Conservation (phyloP, 2,888 invertebrate genomes). For the Operophtera brumata region DNA sequence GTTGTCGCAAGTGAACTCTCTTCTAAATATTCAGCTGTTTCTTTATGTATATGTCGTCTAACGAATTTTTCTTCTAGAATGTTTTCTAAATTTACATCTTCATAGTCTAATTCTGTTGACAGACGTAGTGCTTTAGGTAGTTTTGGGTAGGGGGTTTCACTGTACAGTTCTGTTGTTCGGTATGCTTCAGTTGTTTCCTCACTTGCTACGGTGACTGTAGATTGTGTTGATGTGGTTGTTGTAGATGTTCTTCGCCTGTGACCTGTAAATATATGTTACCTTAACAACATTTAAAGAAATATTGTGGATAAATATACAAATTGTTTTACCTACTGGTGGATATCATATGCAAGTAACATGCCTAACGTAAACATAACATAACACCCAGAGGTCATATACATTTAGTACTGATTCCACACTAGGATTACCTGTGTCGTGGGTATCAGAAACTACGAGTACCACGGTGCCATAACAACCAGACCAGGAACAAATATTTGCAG, state of each 20-base stretch:
- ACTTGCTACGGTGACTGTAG: constrained; percentile 50
- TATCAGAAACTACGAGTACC: too few relatives aligned
- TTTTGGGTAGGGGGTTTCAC: constrained; percentile 24
- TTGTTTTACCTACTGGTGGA: too few relatives aligned
- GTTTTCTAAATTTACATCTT: constrained; percentile 67
- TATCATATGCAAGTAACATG: too few relatives aligned
- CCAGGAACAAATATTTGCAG: too few relatives aligned
- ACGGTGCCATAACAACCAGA: too few relatives aligned
- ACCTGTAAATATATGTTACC: constrained; percentile 45
- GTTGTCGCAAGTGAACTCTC: constrained; percentile 59
- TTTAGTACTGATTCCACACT: too few relatives aligned
- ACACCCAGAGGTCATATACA: too few relatives aligned
- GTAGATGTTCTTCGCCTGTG: constrained; percentile 75
- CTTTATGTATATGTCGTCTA: constrained; percentile 62
- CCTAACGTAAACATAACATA: too few relatives aligned
- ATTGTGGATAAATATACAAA: too few relatives aligned
- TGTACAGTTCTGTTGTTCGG: constrained; percentile 50
- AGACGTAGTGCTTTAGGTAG: constrained; percentile 68
- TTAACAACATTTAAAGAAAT: too few relatives aligned
- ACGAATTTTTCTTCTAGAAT: constrained; percentile 56
- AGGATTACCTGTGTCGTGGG: too few relatives aligned
- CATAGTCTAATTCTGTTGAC: constrained; percentile 54
- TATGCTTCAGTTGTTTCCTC: constrained; percentile 54
- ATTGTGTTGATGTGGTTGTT: constrained; percentile 59
- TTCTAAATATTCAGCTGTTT: constrained; percentile 59